These are phyloP conservation scores for Regulus satrapa DNA, from an alignment of 2,113 vertebrate species.

Conservation along the genomic window DNA sequence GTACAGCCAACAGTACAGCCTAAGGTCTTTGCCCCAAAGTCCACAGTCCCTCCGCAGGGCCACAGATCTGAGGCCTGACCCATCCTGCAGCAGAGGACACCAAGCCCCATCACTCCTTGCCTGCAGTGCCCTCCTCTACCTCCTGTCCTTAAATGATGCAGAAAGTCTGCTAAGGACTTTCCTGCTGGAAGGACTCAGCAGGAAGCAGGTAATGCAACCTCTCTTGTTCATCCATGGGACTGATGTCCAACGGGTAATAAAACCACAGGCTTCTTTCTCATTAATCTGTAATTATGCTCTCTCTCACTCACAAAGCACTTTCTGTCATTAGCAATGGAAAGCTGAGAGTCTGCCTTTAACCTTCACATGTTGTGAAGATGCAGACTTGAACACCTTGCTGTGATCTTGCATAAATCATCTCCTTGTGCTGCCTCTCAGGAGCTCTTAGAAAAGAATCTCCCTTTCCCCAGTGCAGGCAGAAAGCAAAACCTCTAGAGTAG, in stretches of 20 bases:
- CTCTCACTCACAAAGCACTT: neutral
- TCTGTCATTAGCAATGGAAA: neutral
- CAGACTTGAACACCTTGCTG: neutral
- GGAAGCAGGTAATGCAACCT: slow-evolving; percentile 29
- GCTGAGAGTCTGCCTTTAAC: slow-evolving; percentile 12
- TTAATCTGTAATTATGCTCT: slow-evolving; percentile 28
- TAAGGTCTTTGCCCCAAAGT: neutral
- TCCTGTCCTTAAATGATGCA: neutral
- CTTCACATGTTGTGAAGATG: neutral
- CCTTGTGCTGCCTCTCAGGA: neutral
- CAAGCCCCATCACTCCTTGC: neutral
- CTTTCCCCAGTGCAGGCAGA: neutral
- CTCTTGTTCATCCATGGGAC: neutral
- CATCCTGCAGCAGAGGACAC: neutral
- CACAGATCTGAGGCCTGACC: neutral
- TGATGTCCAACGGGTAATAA: neutral
- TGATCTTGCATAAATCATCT: neutral
- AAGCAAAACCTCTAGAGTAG: neutral
- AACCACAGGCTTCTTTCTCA: slow-evolving; percentile 32
- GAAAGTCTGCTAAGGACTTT: slow-evolving; percentile 17
- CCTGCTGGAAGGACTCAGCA: neutral
- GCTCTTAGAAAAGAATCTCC: neutral
- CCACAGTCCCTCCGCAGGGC: rapidly evolving
- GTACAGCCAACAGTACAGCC: neutral
- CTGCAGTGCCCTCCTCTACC: neutral